Percentiles rank a stretch among this genome's conserved stretches.
These are phyloP conservation scores for Zaprionus kolodkinae DNA, from an alignment of 1,140 invertebrate species.

Conservation along the genomic window DNA sequence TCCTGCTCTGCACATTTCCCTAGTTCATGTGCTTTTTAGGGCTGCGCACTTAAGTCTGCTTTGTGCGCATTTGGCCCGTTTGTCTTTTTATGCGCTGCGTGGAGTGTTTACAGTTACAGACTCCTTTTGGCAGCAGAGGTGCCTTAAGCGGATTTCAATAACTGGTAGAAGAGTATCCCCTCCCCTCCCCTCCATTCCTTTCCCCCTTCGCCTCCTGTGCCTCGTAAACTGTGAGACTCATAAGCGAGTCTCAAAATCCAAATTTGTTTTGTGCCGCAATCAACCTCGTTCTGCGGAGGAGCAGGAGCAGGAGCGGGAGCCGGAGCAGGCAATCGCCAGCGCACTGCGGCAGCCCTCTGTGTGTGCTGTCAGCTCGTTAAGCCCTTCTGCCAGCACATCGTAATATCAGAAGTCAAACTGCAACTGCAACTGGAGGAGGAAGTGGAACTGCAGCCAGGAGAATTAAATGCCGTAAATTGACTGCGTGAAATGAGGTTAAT, in stretches of 20 bases:
- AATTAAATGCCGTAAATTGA: slow-evolving; percentile 83
- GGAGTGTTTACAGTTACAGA: slow-evolving; percentile 57
- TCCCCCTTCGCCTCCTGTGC: not conserved
- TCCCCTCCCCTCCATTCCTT: too few relatives aligned
- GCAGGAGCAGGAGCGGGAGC: not conserved
- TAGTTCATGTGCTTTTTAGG: not conserved
- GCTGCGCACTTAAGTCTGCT: slow-evolving; percentile 42
- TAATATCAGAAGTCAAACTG: slow-evolving; percentile 46
- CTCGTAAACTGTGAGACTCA: slow-evolving; percentile 51
- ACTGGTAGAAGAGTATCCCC: slow-evolving; percentile 32
- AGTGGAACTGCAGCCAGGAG: slow-evolving; percentile 46
- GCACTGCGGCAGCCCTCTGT: not conserved
- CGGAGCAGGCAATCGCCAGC: not conserved
- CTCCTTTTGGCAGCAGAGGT: not conserved
- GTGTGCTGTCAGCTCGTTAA: slow-evolving; percentile 63
- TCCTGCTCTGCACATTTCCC: not conserved
- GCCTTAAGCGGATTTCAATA: slow-evolving; percentile 64
- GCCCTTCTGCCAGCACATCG: slow-evolving; percentile 64
- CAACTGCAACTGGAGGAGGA: slow-evolving; percentile 1
- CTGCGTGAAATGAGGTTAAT: slow-evolving; percentile 83
- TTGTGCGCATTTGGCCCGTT: slow-evolving; percentile 33
- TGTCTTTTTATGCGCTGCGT: slow-evolving; percentile 21
- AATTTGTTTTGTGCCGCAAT: slow-evolving; percentile 71
- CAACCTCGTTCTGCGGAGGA: slow-evolving; percentile 44
- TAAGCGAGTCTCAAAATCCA: slow-evolving; percentile 59